A percentile compares a stretch with the other conserved stretches of the same genome.
These are phyloP conservation scores for Peribatodes rhomboidaria DNA, from an alignment of 2,888 invertebrate genomes.

Conservation along the genomic window DNA sequence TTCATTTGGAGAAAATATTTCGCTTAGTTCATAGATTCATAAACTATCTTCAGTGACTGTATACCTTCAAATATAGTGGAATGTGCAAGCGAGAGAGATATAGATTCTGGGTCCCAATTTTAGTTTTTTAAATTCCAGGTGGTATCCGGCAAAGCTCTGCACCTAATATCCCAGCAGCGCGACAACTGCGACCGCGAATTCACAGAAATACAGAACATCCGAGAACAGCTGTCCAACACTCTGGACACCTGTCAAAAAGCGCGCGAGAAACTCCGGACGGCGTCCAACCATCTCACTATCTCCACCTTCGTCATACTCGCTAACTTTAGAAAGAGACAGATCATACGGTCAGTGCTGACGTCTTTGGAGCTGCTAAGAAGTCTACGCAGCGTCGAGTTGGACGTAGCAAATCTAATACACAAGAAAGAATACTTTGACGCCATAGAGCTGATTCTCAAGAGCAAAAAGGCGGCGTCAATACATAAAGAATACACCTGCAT, in stretches of 20 bases:
- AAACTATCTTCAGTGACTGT: no score
- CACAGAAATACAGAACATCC: constrained; percentile 90
- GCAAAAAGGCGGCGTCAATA: constrained; percentile 93
- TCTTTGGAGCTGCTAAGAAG: constrained; percentile 86
- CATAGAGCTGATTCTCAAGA: constrained; percentile 95
- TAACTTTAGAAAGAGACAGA: constrained; percentile 95
- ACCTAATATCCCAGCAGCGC: constrained; percentile 96
- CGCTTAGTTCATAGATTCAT: no score
- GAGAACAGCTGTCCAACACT: constrained; percentile 89
- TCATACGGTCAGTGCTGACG: constrained; percentile 92
- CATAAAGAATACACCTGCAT: constrained; percentile 97
- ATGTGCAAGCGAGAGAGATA: no score
- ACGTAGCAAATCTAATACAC: constrained; percentile 92
- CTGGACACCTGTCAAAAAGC: constrained; percentile 91
- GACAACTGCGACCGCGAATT: constrained; percentile 95
- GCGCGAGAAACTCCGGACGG: constrained; percentile 90
- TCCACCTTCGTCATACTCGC: constrained; percentile 96
- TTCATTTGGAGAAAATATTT: no score
- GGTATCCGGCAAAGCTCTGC: constrained; percentile 97
- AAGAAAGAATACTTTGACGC: constrained; percentile 96
- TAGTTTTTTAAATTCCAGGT: constrained; percentile 84
- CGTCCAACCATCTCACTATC: constrained; percentile 93
- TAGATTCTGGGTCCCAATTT: no score
- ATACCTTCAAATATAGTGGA: no score
- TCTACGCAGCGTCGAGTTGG: constrained; percentile 93